phyloP scores from a whole-genome alignment of 2,797 vertebrate genomes.

The Phataginus tetradactyla region DNA sequence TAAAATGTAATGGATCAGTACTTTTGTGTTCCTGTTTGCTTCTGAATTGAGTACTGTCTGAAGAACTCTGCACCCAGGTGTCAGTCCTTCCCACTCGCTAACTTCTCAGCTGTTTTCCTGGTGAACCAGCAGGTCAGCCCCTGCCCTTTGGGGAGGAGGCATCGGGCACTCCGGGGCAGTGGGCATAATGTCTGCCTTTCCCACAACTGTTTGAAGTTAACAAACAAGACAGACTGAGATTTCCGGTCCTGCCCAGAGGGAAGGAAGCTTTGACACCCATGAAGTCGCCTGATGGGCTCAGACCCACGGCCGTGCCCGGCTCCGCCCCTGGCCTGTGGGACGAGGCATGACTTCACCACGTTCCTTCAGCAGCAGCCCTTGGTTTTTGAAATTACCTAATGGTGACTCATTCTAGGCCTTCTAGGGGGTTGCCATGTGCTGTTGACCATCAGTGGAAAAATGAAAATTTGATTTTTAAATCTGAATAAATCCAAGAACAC shows the following conservation, averaged over 20 bases:
- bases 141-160: no score
- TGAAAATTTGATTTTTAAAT: background rate
- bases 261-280: no score
- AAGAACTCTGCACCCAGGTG: no score
- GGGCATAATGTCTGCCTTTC: no score
- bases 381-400: background rate
- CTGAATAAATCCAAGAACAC: background rate
- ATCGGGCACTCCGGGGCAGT: no score
- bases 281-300: no score
- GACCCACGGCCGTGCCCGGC: background rate
- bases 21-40: background rate
- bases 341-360: rapidly evolving
- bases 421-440: background rate
- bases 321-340: rapidly evolving
- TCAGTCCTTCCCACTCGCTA: no score
- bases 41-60: background rate
- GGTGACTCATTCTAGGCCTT: background rate
- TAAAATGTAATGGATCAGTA: slow-evolving; percentile 18
- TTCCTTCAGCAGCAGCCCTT: rapidly evolving
- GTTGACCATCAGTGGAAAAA: background rate
- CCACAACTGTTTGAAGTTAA: background rate
- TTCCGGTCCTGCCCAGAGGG: background rate
- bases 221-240: background rate
- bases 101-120: no score
- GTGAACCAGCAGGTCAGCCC: no score